These are phyloP conservation scores for Drosophila obscura DNA, from an alignment of 1,140 invertebrate genomes.

Conservation along the genomic window DNA sequence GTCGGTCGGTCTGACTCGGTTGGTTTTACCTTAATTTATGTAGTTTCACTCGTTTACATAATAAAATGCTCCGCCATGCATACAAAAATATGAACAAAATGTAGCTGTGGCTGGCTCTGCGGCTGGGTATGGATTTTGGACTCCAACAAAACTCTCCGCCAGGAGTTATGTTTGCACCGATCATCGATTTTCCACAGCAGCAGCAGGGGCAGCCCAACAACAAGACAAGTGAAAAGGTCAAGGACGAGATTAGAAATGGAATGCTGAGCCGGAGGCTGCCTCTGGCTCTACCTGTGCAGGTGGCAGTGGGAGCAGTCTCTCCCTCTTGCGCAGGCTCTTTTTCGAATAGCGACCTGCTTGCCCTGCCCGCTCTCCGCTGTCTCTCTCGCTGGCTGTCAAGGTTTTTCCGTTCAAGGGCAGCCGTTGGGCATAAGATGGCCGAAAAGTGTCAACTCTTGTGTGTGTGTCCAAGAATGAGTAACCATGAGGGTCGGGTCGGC, in stretches of 20 bases:
- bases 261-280: constrained; percentile 9
- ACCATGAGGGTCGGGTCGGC: constrained; percentile 15
- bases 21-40: constrained; percentile 67
- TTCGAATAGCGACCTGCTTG: constrained; percentile 2
- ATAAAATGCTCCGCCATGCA: constrained; percentile 56
- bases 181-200: constrained; percentile 62
- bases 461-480: constrained; percentile 15
- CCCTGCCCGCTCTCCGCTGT: constrained; percentile 11
- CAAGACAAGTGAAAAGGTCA: constrained; percentile 68
- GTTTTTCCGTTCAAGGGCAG: constrained; percentile 73
- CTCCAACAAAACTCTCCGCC: constrained; percentile 2
- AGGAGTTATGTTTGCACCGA: constrained; percentile 7
- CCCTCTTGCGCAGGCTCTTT: constrained; percentile 47
- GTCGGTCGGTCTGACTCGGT: constrained; percentile 2
- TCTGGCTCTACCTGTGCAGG: constrained; percentile 57
- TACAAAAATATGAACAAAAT: constrained; percentile 52
- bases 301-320: constrained; percentile 19
- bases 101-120: constrained; percentile 5
- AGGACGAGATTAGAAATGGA: constrained; percentile 50
- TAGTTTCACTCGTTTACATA: constrained; percentile 63
- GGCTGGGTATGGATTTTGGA: constrained; percentile 32
- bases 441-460: constrained; percentile 36
- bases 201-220: constrained; percentile 39
- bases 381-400: constrained; percentile 40
- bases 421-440: constrained; percentile 14